Evolutionary conservation across 2,113 vertebrate genomes (phyloP).

Genomic region (Campylomormyrus tamandua): DNA sequence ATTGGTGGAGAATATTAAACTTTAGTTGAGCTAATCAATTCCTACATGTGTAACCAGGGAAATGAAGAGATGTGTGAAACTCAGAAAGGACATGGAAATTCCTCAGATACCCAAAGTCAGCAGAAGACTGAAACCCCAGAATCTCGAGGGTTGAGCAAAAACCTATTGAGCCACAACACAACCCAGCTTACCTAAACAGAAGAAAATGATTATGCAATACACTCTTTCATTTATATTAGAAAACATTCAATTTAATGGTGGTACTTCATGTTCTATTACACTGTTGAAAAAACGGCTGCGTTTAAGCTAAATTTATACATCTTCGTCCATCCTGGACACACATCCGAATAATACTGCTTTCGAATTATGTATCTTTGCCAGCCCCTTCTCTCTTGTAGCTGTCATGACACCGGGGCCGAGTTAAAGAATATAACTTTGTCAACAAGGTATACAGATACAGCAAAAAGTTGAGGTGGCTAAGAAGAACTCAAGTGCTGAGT

Average conservation of each 20-base stretch:
- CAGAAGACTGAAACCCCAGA: not conserved
- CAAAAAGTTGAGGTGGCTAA: not conserved
- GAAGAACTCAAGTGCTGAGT: not conserved
- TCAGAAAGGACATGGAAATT: not conserved
- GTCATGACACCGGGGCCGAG: not conserved
- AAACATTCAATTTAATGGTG: not conserved
- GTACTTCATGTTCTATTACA: not conserved
- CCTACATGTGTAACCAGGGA: not conserved
- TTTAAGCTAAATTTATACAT: not conserved
- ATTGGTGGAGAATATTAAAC: no score
- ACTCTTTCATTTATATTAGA: not conserved
- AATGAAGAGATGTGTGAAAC: not conserved
- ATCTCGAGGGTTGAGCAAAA: not conserved
- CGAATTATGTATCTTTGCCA: not conserved
- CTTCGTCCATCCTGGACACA: not conserved
- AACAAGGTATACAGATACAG: not conserved
- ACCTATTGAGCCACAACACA: not conserved
- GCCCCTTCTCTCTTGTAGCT: not conserved
- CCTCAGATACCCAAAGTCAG: not conserved
- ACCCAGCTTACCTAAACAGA: not conserved
- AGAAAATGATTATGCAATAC: not conserved
- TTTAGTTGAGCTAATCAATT: no score
- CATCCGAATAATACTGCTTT: not conserved
- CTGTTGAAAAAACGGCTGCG: not conserved
- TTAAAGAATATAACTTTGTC: not conserved